A percentile compares a stretch with the other conserved stretches of the same genome.
These are phyloP conservation scores for Erynnis tages DNA, from an alignment of 2,888 invertebrate genomes.

Conservation along the genomic window DNA sequence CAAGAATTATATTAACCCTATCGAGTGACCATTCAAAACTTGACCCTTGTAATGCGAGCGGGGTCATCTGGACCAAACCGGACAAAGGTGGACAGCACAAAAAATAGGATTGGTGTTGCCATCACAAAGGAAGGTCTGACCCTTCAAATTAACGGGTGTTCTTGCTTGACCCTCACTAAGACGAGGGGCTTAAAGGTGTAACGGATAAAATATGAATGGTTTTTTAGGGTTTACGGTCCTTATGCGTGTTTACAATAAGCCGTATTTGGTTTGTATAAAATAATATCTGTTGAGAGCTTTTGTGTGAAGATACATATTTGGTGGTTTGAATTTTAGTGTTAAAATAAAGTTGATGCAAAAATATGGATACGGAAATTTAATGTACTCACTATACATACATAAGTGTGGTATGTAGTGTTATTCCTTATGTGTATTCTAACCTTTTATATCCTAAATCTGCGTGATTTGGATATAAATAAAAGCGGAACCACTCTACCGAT, in stretches of 20 bases:
- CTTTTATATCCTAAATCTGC: no score
- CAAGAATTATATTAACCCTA: slow-evolving; percentile 39
- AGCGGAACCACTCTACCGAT: no score
- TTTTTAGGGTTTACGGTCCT: slow-evolving; percentile 3
- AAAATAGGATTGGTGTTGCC: slow-evolving; percentile 64
- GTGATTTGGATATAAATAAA: no score
- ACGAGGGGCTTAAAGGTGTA: slow-evolving; percentile 63
- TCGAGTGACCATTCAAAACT: slow-evolving; percentile 51
- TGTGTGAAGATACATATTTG: background rate
- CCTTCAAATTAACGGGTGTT: slow-evolving; percentile 52
- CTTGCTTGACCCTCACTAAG: slow-evolving; percentile 52
- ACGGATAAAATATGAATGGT: slow-evolving; percentile 41
- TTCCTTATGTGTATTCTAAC: no score
- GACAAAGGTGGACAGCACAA: slow-evolving; percentile 58
- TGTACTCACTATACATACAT: no score
- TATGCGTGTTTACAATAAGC: slow-evolving; percentile 30
- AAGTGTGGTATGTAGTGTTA: no score
- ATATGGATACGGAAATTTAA: no score
- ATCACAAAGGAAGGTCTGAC: slow-evolving; percentile 55
- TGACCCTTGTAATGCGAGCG: slow-evolving; percentile 66
- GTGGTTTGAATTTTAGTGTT: no score
- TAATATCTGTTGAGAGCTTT: background rate
- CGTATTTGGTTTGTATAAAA: slow-evolving; percentile 21
- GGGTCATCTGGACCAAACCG: slow-evolving; percentile 72
- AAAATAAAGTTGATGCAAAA: no score